These are phyloP conservation scores for Lampropteryx suffumata DNA, from an alignment of 2,888 invertebrate genomes.

Conservation along the genomic window DNA sequence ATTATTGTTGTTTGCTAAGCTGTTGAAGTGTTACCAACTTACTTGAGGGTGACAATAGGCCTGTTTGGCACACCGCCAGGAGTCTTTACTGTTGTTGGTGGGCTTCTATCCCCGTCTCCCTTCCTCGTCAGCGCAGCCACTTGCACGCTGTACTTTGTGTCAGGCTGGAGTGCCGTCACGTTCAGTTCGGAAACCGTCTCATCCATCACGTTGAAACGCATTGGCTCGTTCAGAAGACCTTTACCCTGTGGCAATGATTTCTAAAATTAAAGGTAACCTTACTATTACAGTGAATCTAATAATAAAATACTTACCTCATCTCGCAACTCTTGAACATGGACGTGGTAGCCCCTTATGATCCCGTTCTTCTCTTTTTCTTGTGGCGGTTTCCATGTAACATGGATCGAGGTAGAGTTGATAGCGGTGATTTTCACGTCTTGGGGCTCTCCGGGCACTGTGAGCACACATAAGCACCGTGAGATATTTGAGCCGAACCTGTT, in stretches of 20 bases:
- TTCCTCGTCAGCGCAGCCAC: conserved; percentile 98
- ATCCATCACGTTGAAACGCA: conserved; percentile 93
- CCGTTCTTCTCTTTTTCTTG: conserved; percentile 95
- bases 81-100: conserved; percentile 92
- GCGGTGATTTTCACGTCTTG: conserved; percentile 94
- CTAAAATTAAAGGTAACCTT: conserved; percentile 14
- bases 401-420: conserved; percentile 97
- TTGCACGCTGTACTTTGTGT: conserved; percentile 96
- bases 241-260: conserved; percentile 80
- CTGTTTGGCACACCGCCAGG: conserved; percentile 96
- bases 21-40: conserved; percentile 49
- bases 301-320: conserved; percentile 86
- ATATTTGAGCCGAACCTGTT: conserved; percentile 46
- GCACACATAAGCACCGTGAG: conserved; percentile 52
- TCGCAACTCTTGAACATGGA: conserved; percentile 95
- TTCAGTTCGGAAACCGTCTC: conserved; percentile 90
- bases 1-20: too few species aligned
- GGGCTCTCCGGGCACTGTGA: conserved; percentile 98
- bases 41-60: conserved; percentile 92
- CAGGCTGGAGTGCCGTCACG: conserved; percentile 95
- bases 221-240: conserved; percentile 92
- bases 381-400: conserved; percentile 97
- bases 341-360: conserved; percentile 97
- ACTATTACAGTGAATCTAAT: neutral
- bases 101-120: conserved; percentile 97